Evolutionary conservation across 1,140 invertebrate species (phyloP), one percentile per base, ranked within the genome.

Genomic region (Drosophila sp.): DNA sequence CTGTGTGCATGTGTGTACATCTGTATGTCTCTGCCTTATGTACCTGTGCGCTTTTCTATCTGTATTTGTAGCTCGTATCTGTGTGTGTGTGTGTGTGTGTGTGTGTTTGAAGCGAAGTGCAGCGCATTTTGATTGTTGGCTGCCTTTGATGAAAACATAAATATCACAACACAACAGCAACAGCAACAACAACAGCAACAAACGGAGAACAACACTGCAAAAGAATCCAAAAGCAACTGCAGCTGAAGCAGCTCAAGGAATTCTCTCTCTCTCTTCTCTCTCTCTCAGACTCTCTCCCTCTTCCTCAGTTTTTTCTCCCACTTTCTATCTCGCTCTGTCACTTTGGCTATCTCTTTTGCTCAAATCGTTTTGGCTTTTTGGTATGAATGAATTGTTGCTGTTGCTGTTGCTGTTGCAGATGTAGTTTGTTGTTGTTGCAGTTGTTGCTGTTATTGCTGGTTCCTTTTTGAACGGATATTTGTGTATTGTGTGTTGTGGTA

Each of bases 141-240:
- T 87, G 82, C 83, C 81, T 86, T 86, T 86, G 82, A 86, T 86
- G 82, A 86, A 86, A 86, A 86, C 82, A 86, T 86, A 89, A 87
- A 87, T 87, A 87, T 78, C 78, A 77, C 70, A 80, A 74, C 69
- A 76, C 69, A 45, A 53, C 70, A 58, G 14, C 45, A 57, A 45
- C 50, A 54, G 2, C 38, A 54, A 18, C 70, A 58, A 25, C 45
- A 57, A 45, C 50, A 54, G 5, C 38, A 54, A 18, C 56, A 46
- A 13, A n/a, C 21, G 14, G 18, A 13, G 4, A 63, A 34, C 11
- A 29, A 69, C 57, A 75, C 53, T 6, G 34, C 14, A 27, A 67
- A 57, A 61, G 66, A 61, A 71, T 21, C 63, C 67, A 51, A 78
- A 73, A 38, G 76, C 67, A 32, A 38, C 64, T 67, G 63, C 63